Base-by-base conservation (phyloP, 2,113 vertebrate genomes). In the Lampris incognitus region DNA sequence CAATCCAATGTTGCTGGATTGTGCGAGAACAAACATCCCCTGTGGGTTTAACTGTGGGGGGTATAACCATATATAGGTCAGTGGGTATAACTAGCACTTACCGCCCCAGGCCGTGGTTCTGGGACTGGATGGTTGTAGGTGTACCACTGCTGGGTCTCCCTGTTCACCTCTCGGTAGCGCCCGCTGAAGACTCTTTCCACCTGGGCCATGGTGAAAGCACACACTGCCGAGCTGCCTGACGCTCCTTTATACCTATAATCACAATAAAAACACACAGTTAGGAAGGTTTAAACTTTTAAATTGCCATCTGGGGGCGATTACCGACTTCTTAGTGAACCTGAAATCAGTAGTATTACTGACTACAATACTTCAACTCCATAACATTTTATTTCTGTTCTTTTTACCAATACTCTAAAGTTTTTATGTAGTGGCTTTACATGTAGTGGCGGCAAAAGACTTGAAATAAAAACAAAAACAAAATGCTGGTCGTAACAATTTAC, bases 131-230 rank as follows among this genome's bases (percentile, higher is more conserved):
- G 84, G n/a, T 97, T 97, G 89, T 96, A 97, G 0, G 97, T 97
- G 91, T 98, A 97, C 98, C 98, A 99, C 92, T 98, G 97, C 94
- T 97, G 97, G 0, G 96, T 98, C 86, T 98, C 97, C 0, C 98
- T 94, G 92, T 98, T 99, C 85, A 99, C 96, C 79, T 98, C 96
- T 69, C 96, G 94, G 90, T 98, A 99, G 65, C 97, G 96, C 36
- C 98, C 97, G 0, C 73, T 76, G 67, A 99, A 99, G 65, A 95
- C 96, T 0, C 64, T 90, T 82, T 97, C 95, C 85, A 99, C 97
- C 0, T 97, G 95, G 0, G 38, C 89, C 96, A 99, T 96, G 84
- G 95, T 93, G 91, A 98, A 99, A 44, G 97, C 95, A 0, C 98
- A 99, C 39, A 99, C 92, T 0, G 98, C 98, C 0, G 98, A 98